phyloP scores from a whole-genome alignment of 2,113 vertebrate species.

The Irena cyanogastra region DNA sequence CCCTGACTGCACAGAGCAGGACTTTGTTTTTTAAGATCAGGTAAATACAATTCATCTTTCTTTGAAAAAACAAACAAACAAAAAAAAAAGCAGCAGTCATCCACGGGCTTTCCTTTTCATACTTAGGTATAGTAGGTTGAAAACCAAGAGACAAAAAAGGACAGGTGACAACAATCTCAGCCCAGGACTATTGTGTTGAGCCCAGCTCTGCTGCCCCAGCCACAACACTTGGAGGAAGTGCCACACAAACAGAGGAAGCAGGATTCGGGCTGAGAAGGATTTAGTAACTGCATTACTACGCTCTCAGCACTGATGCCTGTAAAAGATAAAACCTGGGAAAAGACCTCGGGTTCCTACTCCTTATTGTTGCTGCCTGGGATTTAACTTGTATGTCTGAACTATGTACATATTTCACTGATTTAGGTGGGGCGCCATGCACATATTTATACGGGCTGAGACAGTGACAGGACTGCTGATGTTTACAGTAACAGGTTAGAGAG shows the following conservation, averaged over 20 bases:
- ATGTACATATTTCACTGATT: conserved; percentile 72
- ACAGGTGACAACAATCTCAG: conserved; percentile 73
- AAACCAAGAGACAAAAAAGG: conserved; percentile 55
- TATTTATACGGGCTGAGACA: conserved; percentile 53
- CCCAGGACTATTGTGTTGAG: conserved; percentile 52
- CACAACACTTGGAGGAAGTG: conserved; percentile 78
- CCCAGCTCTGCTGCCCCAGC: conserved; percentile 54
- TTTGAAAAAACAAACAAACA: neutral
- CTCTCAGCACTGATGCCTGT: conserved; percentile 74
- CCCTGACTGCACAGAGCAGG: neutral
- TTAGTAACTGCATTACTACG: conserved; percentile 70
- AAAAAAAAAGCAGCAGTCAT: neutral
- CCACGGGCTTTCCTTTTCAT: neutral
- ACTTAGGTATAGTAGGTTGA: neutral
- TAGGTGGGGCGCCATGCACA: conserved; percentile 48
- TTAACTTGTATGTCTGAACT: conserved; percentile 73
- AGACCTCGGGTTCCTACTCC: conserved; percentile 70
- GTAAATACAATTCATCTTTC: neutral
- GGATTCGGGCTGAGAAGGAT: conserved; percentile 74
- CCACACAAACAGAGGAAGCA: conserved; percentile 83
- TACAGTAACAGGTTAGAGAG: conserved; percentile 68
- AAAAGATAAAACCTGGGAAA: conserved; percentile 86
- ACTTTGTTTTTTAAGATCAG: neutral
- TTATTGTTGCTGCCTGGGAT: conserved; percentile 79
- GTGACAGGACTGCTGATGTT: conserved; percentile 74